A percentile compares a stretch with the other conserved stretches of the same genome.
phyloP scores from a whole-genome alignment of 2,888 invertebrate genomes.

The Eurytoma adleriae region DNA sequence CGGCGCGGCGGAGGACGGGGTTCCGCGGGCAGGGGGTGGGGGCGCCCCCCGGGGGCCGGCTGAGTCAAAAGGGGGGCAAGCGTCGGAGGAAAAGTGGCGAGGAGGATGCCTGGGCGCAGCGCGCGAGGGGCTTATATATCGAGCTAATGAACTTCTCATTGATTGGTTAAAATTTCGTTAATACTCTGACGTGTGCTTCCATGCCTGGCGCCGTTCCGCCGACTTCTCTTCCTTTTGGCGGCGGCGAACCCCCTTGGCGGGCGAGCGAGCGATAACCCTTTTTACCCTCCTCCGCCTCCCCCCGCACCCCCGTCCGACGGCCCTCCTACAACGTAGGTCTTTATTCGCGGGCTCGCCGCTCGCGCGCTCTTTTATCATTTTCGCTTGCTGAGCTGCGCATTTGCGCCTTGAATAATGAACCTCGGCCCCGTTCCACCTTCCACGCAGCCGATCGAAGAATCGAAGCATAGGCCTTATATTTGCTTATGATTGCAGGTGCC shows the following conservation, averaged over 20 bases:
- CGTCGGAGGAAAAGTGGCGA: slow-evolving; percentile 42
- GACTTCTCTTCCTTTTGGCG: slow-evolving; percentile 44
- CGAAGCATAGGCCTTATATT: slow-evolving; percentile 47
- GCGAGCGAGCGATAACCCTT: slow-evolving; percentile 46
- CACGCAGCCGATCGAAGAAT: slow-evolving; percentile 57
- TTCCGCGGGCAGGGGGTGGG: background rate
- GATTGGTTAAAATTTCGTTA: slow-evolving; percentile 75
- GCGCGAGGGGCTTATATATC: slow-evolving; percentile 57
- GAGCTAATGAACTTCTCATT: slow-evolving; percentile 75
- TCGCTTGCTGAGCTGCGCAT: slow-evolving; percentile 20
- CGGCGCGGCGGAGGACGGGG: slow-evolving; percentile 40
- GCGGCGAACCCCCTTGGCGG: slow-evolving; percentile 19
- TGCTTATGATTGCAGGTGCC: slow-evolving; percentile 16
- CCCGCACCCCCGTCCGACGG: background rate
- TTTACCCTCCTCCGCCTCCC: slow-evolving; percentile 15
- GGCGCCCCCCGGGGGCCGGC: background rate
- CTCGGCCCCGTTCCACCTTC: slow-evolving; percentile 37
- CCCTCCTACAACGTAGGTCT: slow-evolving; percentile 16
- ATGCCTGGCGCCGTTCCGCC: slow-evolving; percentile 63
- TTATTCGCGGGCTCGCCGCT: slow-evolving; percentile 19
- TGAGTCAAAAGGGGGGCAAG: slow-evolving; percentile 32
- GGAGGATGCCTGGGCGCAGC: slow-evolving; percentile 40
- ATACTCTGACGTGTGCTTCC: slow-evolving; percentile 72
- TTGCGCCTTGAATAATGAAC: slow-evolving; percentile 52
- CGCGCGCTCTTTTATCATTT: slow-evolving; percentile 47